Percentiles rank a stretch among this genome's conserved stretches.
Evolutionary conservation across 2,888 invertebrate genomes (phyloP).

Genomic region (Odiellus spinosus): DNA sequence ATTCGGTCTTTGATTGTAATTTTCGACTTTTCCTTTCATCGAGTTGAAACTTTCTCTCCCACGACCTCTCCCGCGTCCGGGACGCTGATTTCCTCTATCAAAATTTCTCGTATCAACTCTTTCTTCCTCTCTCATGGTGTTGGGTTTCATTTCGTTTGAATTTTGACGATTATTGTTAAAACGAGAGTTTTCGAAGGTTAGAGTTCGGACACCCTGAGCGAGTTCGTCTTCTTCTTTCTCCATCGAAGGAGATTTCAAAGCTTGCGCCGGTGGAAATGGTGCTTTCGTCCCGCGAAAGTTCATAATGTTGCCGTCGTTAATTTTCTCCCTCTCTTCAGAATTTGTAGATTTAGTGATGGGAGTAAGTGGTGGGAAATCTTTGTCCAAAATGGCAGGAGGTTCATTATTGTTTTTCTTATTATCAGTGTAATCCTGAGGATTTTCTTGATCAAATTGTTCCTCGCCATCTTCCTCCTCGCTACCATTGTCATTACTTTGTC

Average conservation of each 20-base stretch:
- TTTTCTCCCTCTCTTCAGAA: no score
- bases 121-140: neutral
- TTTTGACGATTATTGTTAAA: constrained; percentile 3
- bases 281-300: no score
- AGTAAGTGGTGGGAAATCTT: no score
- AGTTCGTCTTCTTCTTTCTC: no score
- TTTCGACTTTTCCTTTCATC: neutral
- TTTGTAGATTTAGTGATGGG: no score
- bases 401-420: neutral
- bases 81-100: neutral
- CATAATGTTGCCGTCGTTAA: no score
- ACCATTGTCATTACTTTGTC: neutral
- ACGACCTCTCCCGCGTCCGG: neutral
- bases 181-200: constrained; percentile 18
- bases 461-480: neutral
- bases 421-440: neutral
- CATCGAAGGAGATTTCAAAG: no score
- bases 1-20: constrained; percentile 12
- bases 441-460: neutral
- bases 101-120: neutral
- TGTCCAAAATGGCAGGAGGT: no score
- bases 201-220: constrained; percentile 10
- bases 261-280: no score
- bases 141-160: neutral
- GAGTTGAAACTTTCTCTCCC: neutral